Base-by-base conservation (phyloP, 1,140 invertebrate species). In the Aplysia californica region DNA sequence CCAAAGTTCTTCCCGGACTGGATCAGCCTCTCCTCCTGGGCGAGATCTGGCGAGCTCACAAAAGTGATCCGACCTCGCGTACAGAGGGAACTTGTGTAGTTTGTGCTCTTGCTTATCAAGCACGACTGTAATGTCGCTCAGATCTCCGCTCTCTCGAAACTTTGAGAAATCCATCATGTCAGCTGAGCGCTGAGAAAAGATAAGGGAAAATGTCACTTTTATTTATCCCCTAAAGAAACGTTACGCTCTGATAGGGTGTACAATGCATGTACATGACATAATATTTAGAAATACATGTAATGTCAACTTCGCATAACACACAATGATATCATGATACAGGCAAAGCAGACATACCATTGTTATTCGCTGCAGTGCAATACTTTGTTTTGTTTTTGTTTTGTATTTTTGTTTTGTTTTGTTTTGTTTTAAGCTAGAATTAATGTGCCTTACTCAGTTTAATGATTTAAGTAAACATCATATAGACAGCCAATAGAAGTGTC, bases 31-130 rank as follows among this genome's bases (percentile, higher is more conserved):
- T 6, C 35, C 21, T 1, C 41, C 33, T 2, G 59, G 44, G 26
- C 50, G 39, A 23, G 31, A 72, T 26, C 81, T 76, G 29, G 84
- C 84, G 31, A 86, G 68, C 26, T 82, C 82, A 64, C 84, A 85
- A 78, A 89, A 89, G 75, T 85, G 89, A 44, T 87, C 86, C 0
- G 87, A 89, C 68, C 82, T 87, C 5, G 84, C 85, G 73, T 82
- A 88, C 1, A 89, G 81, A 3, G 88, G 88, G 75, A 89, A 89
- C 66, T 85, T 87, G 80, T 89, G 88, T 10, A 89, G 82, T 66
- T 83, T 82, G 50, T 85, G 85, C 29, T 85, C 82, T 4, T 75
- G 71, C 36, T 77, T 83, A 36, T 84, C 83, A 1, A 88, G 82
- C 0, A 76, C 59, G 10, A 89, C 83, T 10, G 80, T 84, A 10